Percentiles rank a stretch among this genome's conserved stretches.
Evolutionary conservation across 2,888 invertebrate genomes (phyloP).

Genomic region (Hydropsyche betteni): DNA sequence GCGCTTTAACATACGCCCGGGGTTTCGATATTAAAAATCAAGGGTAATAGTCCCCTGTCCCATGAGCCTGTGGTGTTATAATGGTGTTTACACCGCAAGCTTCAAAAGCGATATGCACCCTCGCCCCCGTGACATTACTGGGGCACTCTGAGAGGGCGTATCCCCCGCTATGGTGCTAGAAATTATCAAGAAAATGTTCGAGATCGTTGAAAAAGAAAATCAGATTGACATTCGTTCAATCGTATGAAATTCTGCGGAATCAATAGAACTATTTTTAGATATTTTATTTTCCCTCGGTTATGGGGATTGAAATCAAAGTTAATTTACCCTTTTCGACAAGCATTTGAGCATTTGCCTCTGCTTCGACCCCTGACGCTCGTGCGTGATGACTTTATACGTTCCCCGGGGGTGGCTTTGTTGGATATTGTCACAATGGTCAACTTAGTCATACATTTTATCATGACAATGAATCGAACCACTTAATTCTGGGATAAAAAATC

Average conservation of each 20-base stretch:
- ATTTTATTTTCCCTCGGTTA: too few relatives aligned
- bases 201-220: too few relatives aligned
- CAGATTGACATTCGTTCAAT: too few relatives aligned
- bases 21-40: conserved; percentile 25
- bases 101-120: conserved; percentile 10
- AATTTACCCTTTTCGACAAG: conserved; percentile 33
- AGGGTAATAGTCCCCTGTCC: conserved; percentile 17
- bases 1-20: not conserved
- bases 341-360: not conserved
- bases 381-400: conserved; percentile 21
- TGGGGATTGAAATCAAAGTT: conserved; percentile 12
- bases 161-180: too few relatives aligned
- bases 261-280: too few relatives aligned
- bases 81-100: conserved; percentile 33
- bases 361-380: not conserved
- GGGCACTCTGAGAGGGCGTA: too few relatives aligned
- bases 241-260: too few relatives aligned
- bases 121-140: too few relatives aligned
- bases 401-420: conserved; percentile 8
- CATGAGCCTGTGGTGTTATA: conserved; percentile 17
- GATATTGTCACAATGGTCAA: conserved; percentile 20
- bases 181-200: too few relatives aligned
- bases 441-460: conserved; percentile 16
- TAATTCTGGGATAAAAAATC: not conserved
- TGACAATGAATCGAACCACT: not conserved